Evolutionary conservation across 2,113 vertebrate species (phyloP), one percentile per base, ranked within the genome.

Genomic region (Phainopepla nitens): DNA sequence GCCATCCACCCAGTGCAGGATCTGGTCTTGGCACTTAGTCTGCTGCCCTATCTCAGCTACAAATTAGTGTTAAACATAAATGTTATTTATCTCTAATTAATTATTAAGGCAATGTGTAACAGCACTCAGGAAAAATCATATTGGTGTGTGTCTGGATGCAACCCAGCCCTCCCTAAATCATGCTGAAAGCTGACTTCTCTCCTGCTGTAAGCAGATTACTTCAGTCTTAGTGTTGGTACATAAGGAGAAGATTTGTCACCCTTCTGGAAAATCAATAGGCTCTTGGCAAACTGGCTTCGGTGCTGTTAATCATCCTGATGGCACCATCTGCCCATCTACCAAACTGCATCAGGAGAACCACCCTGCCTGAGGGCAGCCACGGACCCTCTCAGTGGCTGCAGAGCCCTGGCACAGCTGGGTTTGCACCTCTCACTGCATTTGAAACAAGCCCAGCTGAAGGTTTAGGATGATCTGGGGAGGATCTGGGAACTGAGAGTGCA

Each of bases 1-100:
- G 27, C 27, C 18, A 2, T 60, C 39, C 27, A 57, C 41, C 20
- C 54, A 28, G 75, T 1, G 1, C 65, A 84, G 57, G 20, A 56
- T 87, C 72, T 17, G 4, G 9, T 69, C 73, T 41, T 85, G 87
- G 68, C 68, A 53, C 39, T 65, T 56, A 73, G 19, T 71, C 51
- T 90, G 62, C 79, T 82, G 50, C 65, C 29, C 21, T 39, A 73
- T 56, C 36, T 93, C 78, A 76, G 88, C 57, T 82, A 80, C 87
- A 76, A 80, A 95, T 90, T 65, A 93, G 42, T 16, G n/a, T 82
- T 87, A 65, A 69, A 68, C 45, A 82, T 73, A 76, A 82, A 57
- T 62, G 62, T 77, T 94, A 66, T 76, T 95, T 85, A 85, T 88
- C 21, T 66, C 78, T 77, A 90, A 94, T 96, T 95, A 90, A 92